phyloP scores from a whole-genome alignment of 2,797 vertebrate genomes.

The Lagorchestes hirsutus region DNA sequence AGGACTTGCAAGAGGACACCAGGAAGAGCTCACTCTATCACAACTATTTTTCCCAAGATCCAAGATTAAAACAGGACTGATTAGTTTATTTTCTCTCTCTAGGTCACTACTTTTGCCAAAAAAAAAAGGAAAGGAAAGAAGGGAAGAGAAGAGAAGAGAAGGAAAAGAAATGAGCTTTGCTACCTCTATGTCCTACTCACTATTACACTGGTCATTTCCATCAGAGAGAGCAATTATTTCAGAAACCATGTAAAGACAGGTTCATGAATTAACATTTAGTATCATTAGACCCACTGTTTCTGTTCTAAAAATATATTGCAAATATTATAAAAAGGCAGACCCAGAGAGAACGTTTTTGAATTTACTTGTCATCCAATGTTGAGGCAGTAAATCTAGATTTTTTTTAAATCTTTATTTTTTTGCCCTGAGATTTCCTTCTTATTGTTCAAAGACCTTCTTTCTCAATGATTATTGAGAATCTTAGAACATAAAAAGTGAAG shows the following conservation, averaged over 20 bases:
- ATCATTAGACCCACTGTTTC: background rate
- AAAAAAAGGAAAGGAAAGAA: background rate
- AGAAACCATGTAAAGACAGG: conserved; percentile 21
- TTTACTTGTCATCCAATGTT: background rate
- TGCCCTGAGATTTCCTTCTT: background rate
- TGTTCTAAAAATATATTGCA: background rate
- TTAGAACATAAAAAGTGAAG: background rate
- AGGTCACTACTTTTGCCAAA: conserved; percentile 49
- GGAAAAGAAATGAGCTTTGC: background rate
- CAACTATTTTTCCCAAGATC: conserved; percentile 24
- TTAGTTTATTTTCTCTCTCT: conserved; percentile 60
- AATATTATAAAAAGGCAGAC: background rate
- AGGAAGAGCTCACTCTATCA: background rate
- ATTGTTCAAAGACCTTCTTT: conserved; percentile 30
- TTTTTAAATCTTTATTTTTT: background rate
- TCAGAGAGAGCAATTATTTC: conserved; percentile 9
- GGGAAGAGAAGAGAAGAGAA: too few relatives aligned
- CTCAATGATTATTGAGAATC: conserved; percentile 15
- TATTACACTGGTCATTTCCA: conserved; percentile 19
- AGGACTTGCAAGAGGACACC: background rate
- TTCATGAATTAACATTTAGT: background rate
- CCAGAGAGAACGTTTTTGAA: background rate
- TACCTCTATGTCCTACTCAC: conserved; percentile 26
- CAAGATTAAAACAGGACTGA: conserved; percentile 37
- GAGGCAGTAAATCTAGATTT: background rate